Conservation (phyloP, 2,888 invertebrate genomes). For the Drepanosiphum platanoidis region DNA sequence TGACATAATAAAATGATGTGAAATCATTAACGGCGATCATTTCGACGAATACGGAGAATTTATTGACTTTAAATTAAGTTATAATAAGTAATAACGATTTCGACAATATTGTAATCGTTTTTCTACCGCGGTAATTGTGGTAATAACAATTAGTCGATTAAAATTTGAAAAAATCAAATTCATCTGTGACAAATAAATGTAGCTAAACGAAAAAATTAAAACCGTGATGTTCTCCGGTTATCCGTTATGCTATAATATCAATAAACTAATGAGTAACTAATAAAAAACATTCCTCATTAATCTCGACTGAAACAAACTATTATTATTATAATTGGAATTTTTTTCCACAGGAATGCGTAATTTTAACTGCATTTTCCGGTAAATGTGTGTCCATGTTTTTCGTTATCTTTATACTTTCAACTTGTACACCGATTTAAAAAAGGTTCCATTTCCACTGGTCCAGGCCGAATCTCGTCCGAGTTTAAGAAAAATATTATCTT, state of each 20-base stretch:
- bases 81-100: conserved; percentile 20
- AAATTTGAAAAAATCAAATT: background rate
- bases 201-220: background rate
- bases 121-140: background rate
- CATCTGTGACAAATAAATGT: background rate
- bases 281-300: background rate
- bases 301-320: background rate
- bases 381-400: background rate
- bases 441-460: too few relatives aligned
- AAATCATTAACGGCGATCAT: conserved; percentile 9
- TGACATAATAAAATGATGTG: background rate
- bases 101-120: background rate
- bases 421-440: too few relatives aligned
- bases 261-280: background rate
- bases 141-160: conserved; percentile 8
- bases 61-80: conserved; percentile 21
- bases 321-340: background rate
- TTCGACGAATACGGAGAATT: background rate
- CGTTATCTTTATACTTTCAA: background rate
- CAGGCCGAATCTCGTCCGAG: too few relatives aligned
- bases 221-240: background rate
- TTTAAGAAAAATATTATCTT: too few relatives aligned
- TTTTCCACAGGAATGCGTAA: background rate
- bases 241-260: background rate
- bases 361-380: background rate